Conservation (phyloP, 2,113 vertebrate species). For the Pluvialis apricaria region DNA sequence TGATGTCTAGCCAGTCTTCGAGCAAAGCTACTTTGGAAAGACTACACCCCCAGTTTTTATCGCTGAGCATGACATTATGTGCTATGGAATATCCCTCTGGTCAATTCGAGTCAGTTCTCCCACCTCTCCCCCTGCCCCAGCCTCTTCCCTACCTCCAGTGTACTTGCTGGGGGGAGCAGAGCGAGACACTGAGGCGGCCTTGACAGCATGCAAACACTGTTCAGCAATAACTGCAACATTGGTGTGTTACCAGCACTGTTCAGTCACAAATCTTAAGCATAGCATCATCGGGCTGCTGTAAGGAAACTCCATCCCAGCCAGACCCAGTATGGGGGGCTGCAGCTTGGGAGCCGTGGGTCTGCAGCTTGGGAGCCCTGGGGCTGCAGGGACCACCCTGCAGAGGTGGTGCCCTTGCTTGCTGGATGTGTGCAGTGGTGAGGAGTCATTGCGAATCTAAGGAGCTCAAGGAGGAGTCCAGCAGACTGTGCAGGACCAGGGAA, state of each 20-base stretch:
- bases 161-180: background rate
- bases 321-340: background rate
- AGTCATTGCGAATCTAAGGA: background rate
- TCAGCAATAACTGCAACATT: background rate
- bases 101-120: background rate
- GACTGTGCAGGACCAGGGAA: background rate
- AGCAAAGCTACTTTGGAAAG: background rate
- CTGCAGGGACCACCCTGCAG: background rate
- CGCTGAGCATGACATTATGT: background rate
- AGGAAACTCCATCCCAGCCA: background rate
- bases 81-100: background rate
- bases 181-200: background rate
- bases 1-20: background rate
- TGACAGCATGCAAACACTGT: background rate
- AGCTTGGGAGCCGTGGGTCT: background rate
- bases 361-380: too few relatives aligned
- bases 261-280: background rate
- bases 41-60: background rate
- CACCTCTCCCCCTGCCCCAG: background rate
- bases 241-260: background rate
- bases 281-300: background rate
- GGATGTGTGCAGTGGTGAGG: background rate
- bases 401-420: background rate
- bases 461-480: background rate
- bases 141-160: background rate